Evolutionary conservation across 1,140 invertebrate species (phyloP), one percentile per base, ranked within the genome.

Genomic region (Neodiprion virginianus): DNA sequence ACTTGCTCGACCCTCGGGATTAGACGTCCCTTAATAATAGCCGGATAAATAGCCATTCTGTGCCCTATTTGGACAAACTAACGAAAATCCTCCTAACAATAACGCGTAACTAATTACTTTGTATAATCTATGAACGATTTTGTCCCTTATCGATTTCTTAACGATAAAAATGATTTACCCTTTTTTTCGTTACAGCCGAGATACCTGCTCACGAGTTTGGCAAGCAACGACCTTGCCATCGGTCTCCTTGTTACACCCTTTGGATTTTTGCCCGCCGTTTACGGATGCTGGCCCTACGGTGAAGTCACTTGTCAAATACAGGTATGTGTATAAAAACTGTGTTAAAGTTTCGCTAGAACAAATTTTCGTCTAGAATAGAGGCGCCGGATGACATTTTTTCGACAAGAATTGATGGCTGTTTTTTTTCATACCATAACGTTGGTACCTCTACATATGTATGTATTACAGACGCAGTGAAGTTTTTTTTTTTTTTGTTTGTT

Each of bases 221-320:
- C 95, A 23, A 91, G 94, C 78, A 96, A 96, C 88, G 94, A 96
- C 85, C 89, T 96, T 71, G 95, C 95, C 78, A 96, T 95, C 81
- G 95, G 95, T 48, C 90, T 96, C 73, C 89, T 96, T 79, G 94
- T 96, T 77, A 95, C 94, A 50, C 94, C 94, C 10, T 94, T 95
- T 81, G 94, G 94, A 48, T 92, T 95, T 80, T 88, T 95, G 77
- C 94, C 95, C 12, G 93, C 94, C 40, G 89, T 96, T 70, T 93
- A 95, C 81, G 93, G 93, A 82, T 96, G 95, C 83, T 96, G 95
- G 95, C 95, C 95, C n/a, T 96, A 95, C 84, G 94, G 94, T 66
- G 95, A 96, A 89, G 92, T 96, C 80, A 92, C 95, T 84, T 96
- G 95, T 87, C 95, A 96, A 89, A 95, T 96, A 85, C 95, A 96